These are phyloP conservation scores for Nerophis lumbriciformis DNA, from an alignment of 2,113 vertebrate species.

Conservation along the genomic window DNA sequence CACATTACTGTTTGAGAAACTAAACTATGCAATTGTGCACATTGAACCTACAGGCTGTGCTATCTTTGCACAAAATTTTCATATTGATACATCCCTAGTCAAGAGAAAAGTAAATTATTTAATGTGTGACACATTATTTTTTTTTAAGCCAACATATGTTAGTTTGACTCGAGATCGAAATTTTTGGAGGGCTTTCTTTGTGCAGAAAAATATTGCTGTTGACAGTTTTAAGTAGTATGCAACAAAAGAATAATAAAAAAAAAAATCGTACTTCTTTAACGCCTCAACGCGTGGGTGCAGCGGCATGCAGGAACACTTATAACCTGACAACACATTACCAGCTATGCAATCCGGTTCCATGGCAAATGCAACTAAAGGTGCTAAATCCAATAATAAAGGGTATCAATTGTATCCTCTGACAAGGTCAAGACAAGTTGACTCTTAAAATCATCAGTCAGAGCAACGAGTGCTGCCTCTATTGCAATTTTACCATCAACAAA, in stretches of 20 bases:
- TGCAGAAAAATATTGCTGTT: not conserved
- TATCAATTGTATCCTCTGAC: conserved; percentile 47
- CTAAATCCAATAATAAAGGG: conserved; percentile 64
- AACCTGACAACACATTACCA: conserved; percentile 19
- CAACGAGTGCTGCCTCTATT: conserved; percentile 2
- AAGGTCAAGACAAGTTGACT: conserved; percentile 37
- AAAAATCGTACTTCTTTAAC: not conserved
- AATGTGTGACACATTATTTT: no score
- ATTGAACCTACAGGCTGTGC: no score
- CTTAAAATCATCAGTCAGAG: conserved; percentile 15
- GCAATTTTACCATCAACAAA: not conserved
- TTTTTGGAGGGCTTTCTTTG: no score
- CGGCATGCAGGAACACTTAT: conserved; percentile 18
- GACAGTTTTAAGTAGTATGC: not conserved
- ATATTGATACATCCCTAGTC: no score
- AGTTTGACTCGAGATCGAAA: no score
- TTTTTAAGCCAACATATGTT: no score
- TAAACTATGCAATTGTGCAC: no score
- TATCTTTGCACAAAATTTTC: no score
- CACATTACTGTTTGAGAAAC: no score
- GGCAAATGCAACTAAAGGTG: conserved; percentile 53
- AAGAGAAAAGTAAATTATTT: no score
- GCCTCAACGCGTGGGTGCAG: not conserved
- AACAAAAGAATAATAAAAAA: not conserved
- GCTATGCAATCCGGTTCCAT: conserved; percentile 51